Evolutionary conservation across 92 coral and sea anemone genomes (phyloP), one percentile per base, ranked within the genome.

Genomic region (Parazoanthus swiftii): DNA sequence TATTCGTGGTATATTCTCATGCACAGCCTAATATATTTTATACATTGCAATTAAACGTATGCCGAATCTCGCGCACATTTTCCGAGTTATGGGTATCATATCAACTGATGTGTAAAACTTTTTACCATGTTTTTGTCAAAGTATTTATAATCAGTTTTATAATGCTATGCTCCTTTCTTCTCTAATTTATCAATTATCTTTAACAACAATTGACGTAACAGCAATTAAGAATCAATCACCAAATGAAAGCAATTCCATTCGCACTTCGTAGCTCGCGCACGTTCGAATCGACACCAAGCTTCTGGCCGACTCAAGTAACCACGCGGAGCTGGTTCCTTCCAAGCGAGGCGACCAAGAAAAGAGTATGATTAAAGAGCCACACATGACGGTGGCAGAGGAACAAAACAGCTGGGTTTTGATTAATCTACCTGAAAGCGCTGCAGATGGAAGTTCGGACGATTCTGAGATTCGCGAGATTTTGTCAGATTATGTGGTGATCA

Each of bases 401-500:
- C 44, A 71, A 9, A 73, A 84, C 78, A 79, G 87, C 36, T 84
- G 87, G 87, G 67, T 84, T 71, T 18, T 84, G 67, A 35, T 84
- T 26, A 46, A 71, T 48, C 68, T 84, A 7, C 25, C 20, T 20
- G 77, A 84, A 3, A 26, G 42, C 71, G 8, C 67, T 25, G 37
- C 15, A 14, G 56, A 70, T 48, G 68, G 65, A 71, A 26, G 65
- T 35, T 48, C 65, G 33, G 37, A 70, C 20, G 79, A 84, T 73
- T 29, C 75, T 2, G 79, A 72, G 42, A 71, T 84, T 6, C 67
- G 74, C 11, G 39, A 70, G 68, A 48, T 84, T 26, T 42, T 84
- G n/a, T 84, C 68, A 6, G 87, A 84, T 50, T 84, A 84, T 84
- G 87, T 84, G 42, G 77, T 84, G 66, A 51, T 84, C 43, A 84